Evolutionary conservation across 2,797 vertebrate genomes (phyloP), one percentile per base, ranked within the genome.

Genomic region (Chrosomus eos): DNA sequence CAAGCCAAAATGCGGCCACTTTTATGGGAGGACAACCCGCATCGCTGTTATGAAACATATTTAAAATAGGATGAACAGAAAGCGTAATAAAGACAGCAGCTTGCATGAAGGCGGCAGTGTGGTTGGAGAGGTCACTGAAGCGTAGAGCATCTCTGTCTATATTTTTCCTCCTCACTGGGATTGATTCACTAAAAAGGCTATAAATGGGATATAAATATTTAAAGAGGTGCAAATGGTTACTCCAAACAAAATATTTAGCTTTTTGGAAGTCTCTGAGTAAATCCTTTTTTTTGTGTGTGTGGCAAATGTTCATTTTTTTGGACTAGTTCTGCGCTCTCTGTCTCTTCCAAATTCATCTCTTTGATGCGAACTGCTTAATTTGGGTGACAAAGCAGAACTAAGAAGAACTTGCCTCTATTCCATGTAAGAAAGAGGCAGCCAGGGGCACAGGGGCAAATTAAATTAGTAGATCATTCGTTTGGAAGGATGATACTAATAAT

Each of bases 121-220:
- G 55, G 53, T 72, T 80, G 53, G 36, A 78, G 74, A 66, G 74
- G 45, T 36, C 74, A 84, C 8, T 84, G 74, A 84, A 78, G 82
- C 21, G 0, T n/a, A 58, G 21, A 40, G 26, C 55, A 10, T 71
- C 19, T 81, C 3, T 48, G 71, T 72, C 38, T 80, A 38, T 74
- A 64, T 70, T 51, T 45, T 26, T 58, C 58, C 6, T 66, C 23
- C 45, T 82, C 58, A 77, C 81, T 71, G 64, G 64, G 45, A 84
- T 81, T 84, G 72, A 86, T 85, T 80, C 64, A 82, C 82, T 82
- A 79, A 82, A 82, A 79, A 21, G 31, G 33, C 19, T 48, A 75
- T 84, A 89, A 87, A 86, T 85, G 79, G 70, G 16, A 83, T 72
- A 87, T 84, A 80, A 74, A 87, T 86, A 85, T 86, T 84, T 85